A percentile compares a stretch with the other conserved stretches of the same genome.
Conservation (phyloP, 2,113 vertebrate genomes). For the Cyrtonyx montezumae region DNA sequence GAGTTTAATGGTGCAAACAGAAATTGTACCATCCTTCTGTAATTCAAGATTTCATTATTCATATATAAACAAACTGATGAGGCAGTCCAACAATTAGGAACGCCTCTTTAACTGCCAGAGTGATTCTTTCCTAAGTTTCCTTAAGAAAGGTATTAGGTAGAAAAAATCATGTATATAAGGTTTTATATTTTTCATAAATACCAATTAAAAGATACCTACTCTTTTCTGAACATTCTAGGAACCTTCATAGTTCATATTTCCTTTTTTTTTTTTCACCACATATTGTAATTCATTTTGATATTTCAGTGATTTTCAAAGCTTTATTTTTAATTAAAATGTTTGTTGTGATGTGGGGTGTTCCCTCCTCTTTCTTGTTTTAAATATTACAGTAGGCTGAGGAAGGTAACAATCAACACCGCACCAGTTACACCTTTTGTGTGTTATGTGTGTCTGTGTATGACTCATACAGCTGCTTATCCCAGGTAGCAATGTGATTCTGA, state of each 20-base stretch:
- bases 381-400: background rate
- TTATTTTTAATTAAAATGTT: background rate
- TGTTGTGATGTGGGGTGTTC: background rate
- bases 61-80: background rate
- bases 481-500: background rate
- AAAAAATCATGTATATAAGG: background rate
- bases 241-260: background rate
- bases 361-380: background rate
- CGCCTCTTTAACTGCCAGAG: background rate
- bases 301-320: background rate
- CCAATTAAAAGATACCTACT: background rate
- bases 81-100: background rate
- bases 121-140: background rate
- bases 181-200: background rate
- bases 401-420: background rate
- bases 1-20: background rate
- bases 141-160: rapidly evolving
- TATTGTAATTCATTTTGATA: background rate
- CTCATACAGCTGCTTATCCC: background rate
- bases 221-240: background rate
- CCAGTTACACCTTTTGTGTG: background rate
- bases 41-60: background rate
- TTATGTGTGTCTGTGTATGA: background rate
- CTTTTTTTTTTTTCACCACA: too few relatives aligned
- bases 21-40: background rate